phyloP scores from a whole-genome alignment of 2,888 invertebrate species.

The Drosophila nr. fundita region DNA sequence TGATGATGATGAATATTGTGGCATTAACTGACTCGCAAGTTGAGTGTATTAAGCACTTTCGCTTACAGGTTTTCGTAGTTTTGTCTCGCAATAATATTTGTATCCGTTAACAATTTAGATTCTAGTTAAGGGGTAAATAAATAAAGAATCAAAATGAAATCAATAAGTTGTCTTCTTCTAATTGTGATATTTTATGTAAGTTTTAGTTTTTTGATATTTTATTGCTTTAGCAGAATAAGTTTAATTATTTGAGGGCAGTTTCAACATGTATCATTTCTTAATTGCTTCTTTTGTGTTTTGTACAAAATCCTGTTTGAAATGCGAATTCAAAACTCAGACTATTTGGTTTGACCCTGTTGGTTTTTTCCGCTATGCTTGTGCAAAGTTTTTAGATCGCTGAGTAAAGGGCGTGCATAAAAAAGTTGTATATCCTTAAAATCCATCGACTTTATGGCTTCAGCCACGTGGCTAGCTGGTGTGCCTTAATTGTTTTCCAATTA shows the following conservation, averaged over 20 bases:
- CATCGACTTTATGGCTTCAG: conserved; percentile 52
- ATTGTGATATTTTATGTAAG: background rate
- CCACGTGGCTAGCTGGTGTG: conserved; percentile 44
- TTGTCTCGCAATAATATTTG: background rate
- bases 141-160: too few relatives aligned
- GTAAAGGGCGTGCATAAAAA: background rate
- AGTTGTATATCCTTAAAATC: conserved; percentile 31
- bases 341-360: background rate
- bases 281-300: background rate
- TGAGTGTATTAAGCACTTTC: conserved; percentile 40
- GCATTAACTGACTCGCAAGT: conserved; percentile 15
- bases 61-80: background rate
- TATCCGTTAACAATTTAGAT: background rate
- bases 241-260: background rate
- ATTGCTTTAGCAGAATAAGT: background rate
- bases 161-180: background rate
- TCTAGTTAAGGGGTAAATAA: background rate
- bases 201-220: background rate
- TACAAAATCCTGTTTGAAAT: background rate
- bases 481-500: conserved; percentile 75
- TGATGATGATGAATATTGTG: conserved; percentile 53
- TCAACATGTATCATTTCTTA: background rate
- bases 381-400: conserved; percentile 7
- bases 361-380: background rate
- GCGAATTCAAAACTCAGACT: background rate